phyloP scores from a whole-genome alignment of 2,888 invertebrate species.

The Spisula subtruncata region DNA sequence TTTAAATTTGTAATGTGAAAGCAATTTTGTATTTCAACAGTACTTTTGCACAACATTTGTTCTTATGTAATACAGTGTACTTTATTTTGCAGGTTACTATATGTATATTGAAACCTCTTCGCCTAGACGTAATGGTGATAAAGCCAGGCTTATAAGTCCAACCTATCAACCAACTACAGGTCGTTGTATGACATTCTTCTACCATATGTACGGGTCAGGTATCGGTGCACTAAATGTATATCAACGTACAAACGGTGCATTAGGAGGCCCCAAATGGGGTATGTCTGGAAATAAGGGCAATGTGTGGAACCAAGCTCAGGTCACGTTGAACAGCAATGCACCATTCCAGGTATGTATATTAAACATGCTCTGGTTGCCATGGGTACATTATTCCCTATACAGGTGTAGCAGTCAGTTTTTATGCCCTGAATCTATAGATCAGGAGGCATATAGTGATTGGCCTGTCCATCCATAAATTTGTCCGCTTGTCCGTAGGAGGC shows the following conservation, averaged over 20 bases:
- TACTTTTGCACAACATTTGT: no score
- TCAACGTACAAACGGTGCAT: conserved; percentile 58
- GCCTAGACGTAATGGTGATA: conserved; percentile 73
- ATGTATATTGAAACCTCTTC: conserved; percentile 82
- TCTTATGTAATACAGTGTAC: background rate
- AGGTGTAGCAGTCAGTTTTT: no score
- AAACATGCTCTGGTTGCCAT: background rate
- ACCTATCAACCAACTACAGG: conserved; percentile 75
- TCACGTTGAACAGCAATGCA: conserved; percentile 75
- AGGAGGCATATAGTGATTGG: no score
- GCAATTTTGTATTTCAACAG: no score
- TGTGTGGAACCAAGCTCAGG: conserved; percentile 81
- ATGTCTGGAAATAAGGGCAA: conserved; percentile 79
- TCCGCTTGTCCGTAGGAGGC: no score
- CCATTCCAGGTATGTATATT: conserved; percentile 77
- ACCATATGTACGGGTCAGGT: conserved; percentile 83
- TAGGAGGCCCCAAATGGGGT: conserved; percentile 79
- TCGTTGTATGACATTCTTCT: conserved; percentile 83
- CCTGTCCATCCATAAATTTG: no score
- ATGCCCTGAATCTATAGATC: no score
- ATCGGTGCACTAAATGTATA: conserved; percentile 81
- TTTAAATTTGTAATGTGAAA: no score
- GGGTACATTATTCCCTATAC: background rate
- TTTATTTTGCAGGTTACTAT: conserved; percentile 77
- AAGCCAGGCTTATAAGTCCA: conserved; percentile 79